These are phyloP conservation scores for Gobio occitaniae DNA, from an alignment of 2,797 vertebrate species.

Conservation along the genomic window DNA sequence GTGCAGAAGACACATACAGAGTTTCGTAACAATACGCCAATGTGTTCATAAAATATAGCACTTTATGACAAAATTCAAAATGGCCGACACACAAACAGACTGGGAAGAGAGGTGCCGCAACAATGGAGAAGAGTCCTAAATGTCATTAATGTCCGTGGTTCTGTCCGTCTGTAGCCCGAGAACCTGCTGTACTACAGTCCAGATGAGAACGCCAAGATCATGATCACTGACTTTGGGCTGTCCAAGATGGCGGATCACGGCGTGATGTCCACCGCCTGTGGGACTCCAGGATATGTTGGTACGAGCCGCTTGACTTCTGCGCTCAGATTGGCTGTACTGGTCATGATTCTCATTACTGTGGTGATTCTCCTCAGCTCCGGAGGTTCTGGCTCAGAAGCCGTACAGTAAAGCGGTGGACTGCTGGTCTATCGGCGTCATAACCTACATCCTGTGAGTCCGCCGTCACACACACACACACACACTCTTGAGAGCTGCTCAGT, in stretches of 20 bases:
- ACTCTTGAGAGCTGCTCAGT: neutral
- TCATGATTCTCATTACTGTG: neutral
- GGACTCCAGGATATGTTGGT: slow-evolving; percentile 96
- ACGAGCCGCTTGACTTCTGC: slow-evolving; percentile 44
- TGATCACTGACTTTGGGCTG: slow-evolving; percentile 96
- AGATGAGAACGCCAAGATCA: slow-evolving; percentile 93
- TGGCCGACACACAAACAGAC: too few species aligned
- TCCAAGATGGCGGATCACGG: slow-evolving; percentile 91
- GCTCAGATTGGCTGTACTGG: neutral
- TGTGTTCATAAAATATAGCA: too few species aligned
- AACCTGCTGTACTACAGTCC: slow-evolving; percentile 91
- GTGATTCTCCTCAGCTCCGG: slow-evolving; percentile 81
- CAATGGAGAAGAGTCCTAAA: neutral
- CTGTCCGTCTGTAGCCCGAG: slow-evolving; percentile 81
- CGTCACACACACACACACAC: neutral
- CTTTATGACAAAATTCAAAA: too few species aligned
- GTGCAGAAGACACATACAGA: too few species aligned
- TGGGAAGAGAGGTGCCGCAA: too few species aligned
- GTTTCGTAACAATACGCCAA: too few species aligned
- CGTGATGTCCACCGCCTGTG: slow-evolving; percentile 94
- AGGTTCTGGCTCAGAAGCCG: slow-evolving; percentile 92
- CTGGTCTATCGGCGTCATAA: slow-evolving; percentile 97
- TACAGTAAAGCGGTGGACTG: slow-evolving; percentile 97
- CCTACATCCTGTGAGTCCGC: slow-evolving; percentile 92
- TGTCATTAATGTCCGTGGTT: neutral